phyloP scores from a whole-genome alignment of 2,113 vertebrate species.

The Dipodomys stephensi region DNA sequence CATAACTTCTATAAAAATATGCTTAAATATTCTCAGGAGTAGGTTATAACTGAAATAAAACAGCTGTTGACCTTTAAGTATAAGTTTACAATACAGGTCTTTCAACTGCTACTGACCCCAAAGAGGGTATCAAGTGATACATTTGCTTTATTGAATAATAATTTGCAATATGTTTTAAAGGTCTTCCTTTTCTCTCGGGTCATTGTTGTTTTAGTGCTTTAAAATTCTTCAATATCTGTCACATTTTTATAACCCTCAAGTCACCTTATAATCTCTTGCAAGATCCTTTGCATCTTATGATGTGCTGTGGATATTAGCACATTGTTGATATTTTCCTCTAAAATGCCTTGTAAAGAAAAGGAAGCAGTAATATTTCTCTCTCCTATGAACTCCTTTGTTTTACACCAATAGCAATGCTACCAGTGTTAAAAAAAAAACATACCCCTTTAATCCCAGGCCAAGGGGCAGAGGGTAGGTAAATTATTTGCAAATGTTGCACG shows the following conservation, averaged over 20 bases:
- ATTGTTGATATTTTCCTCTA: conserved; percentile 23
- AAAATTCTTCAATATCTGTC: neutral
- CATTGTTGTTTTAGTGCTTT: conserved; percentile 41
- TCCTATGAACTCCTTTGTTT: neutral
- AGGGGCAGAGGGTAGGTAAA: neutral
- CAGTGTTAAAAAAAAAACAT: neutral
- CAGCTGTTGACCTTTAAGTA: conserved; percentile 69
- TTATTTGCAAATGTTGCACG: neutral
- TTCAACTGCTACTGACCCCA: conserved; percentile 37
- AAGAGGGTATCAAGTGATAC: conserved; percentile 55
- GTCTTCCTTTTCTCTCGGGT: conserved; percentile 51
- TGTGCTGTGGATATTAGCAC: neutral
- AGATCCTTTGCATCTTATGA: neutral
- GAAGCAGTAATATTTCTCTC: neutral
- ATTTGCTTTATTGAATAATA: conserved; percentile 56
- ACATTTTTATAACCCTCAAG: conserved; percentile 53
- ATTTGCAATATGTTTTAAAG: conserved; percentile 68
- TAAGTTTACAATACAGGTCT: conserved; percentile 54
- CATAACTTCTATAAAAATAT: conserved; percentile 22
- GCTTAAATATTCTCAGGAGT: conserved; percentile 31
- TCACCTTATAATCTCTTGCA: conserved; percentile 13
- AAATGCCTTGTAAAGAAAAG: neutral
- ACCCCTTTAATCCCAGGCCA: too few relatives aligned
- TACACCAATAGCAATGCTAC: neutral
- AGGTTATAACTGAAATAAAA: conserved; percentile 63